Evolutionary conservation across 2,888 invertebrate species (phyloP).

Genomic region (Antheraea yamamai): DNA sequence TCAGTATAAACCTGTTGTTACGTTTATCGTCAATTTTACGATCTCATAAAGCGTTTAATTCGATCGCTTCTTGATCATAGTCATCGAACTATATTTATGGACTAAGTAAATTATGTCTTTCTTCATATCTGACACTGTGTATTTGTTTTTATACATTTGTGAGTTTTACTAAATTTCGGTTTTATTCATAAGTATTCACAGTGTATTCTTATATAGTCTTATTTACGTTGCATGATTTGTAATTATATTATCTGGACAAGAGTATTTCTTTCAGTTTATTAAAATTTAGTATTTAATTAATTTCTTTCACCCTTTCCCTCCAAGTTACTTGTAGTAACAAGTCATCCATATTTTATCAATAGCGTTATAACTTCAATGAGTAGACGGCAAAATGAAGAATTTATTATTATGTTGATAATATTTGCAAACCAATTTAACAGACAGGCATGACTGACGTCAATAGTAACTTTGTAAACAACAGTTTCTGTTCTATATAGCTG

Average conservation of each 20-base stretch:
- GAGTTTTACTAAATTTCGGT: too few species aligned
- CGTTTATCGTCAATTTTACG: not conserved
- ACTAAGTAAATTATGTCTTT: not conserved
- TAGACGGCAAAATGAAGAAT: not conserved
- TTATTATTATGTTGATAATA: not conserved
- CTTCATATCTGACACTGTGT: too few species aligned
- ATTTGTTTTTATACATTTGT: too few species aligned
- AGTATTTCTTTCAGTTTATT: not conserved
- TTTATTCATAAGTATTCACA: not conserved
- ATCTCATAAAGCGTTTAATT: slow-evolving; percentile 18
- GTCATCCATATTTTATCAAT: too few species aligned
- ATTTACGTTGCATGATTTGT: not conserved
- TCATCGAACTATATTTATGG: not conserved
- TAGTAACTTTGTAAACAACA: not conserved
- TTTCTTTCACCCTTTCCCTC: too few species aligned
- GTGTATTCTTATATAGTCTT: not conserved
- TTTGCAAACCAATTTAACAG: not conserved
- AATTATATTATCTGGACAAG: not conserved
- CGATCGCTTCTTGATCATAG: slow-evolving; percentile 1
- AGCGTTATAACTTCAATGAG: not conserved
- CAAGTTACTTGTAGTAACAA: too few species aligned
- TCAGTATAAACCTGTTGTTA: not conserved
- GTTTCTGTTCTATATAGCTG: not conserved
- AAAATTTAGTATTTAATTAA: not conserved
- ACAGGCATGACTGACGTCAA: not conserved